Evolutionary conservation across 2,888 invertebrate genomes (phyloP).

Genomic region (Nesidiocoris tenuis): DNA sequence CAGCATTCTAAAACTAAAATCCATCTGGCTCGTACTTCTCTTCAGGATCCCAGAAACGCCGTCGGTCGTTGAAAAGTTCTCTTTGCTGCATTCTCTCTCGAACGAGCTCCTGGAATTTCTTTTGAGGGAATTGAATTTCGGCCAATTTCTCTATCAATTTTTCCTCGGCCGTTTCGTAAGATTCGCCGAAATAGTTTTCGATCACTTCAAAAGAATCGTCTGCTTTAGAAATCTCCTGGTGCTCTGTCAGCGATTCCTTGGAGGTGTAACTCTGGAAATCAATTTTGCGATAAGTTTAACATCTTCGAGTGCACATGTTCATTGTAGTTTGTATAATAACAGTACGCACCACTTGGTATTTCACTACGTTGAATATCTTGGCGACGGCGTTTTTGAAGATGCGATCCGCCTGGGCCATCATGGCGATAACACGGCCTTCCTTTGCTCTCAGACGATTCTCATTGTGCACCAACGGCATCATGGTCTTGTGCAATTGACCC

Average conservation of each 20-base stretch:
- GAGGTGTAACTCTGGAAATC: conserved; percentile 18
- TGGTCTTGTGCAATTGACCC: conserved; percentile 46
- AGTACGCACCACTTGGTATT: conserved; percentile 32
- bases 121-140: neutral
- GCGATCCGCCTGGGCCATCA: conserved; percentile 48
- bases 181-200: conserved; percentile 44
- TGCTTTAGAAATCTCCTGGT: conserved; percentile 13
- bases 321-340: too few species aligned
- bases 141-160: neutral
- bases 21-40: too few species aligned
- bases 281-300: neutral
- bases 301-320: conserved; percentile 16
- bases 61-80: conserved; percentile 35
- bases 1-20: too few species aligned
- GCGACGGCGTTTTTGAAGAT: conserved; percentile 46
- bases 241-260: conserved; percentile 22
- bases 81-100: conserved; percentile 21
- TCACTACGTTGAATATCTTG: conserved; percentile 37
- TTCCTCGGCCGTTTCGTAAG: conserved; percentile 34
- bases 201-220: conserved; percentile 38
- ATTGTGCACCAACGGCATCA: conserved; percentile 47
- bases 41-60: conserved; percentile 33
- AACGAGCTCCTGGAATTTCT: conserved; percentile 33
- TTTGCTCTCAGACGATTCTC: conserved; percentile 47
- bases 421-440: conserved; percentile 46